Base-by-base conservation (phyloP, 1,140 invertebrate genomes). In the Penaeus vannamei region DNA sequence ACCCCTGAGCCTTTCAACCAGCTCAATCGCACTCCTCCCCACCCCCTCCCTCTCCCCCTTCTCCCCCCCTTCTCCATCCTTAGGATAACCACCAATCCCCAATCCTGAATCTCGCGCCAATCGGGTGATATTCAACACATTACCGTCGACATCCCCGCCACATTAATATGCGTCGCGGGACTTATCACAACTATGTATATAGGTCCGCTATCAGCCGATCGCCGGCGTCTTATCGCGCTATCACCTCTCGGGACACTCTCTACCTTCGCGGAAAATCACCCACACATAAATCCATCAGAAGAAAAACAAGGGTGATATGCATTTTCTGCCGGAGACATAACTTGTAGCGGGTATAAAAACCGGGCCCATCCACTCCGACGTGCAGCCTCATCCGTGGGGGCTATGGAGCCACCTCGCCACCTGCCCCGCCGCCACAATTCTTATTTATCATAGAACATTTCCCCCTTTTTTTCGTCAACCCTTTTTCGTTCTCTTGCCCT, bases 241-340 rank as follows among this genome's bases (percentile, higher is more conserved):
- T 81, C 79, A 59, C 60, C 32, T 59, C 42, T 32, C 46, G 8
- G 53, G 53, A 53, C 42, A 84, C 29, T 59, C 66, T 85, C 84
- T 77, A 77, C 69, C 84, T 66, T 53, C 29, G 46, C 53, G 77
- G 77, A 80, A 64, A 86, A 81, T 86, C 85, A 81, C 61, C 77
- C 36, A 59, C 26, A n/a, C 85, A 86, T 86, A 86, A 86, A 86
- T 86, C 85, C 60, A 79, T 86, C 85, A 80, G 77, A 80, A 80
- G 66, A 86, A 86, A 86, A 86, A 86, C 85, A 86, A 86, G 79
- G 85, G 85, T 86, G 85, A 86, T 86, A 80, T 86, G 85, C 85
- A 86, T 80, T 77, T 86, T 81, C 77, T 81, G 85, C 26, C 23
- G 79, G 79, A 86, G 85, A 86, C 85, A 86, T 86, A 86, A 86